Conservation (phyloP, 2,113 vertebrate species). For the Marmota monax region DNA sequence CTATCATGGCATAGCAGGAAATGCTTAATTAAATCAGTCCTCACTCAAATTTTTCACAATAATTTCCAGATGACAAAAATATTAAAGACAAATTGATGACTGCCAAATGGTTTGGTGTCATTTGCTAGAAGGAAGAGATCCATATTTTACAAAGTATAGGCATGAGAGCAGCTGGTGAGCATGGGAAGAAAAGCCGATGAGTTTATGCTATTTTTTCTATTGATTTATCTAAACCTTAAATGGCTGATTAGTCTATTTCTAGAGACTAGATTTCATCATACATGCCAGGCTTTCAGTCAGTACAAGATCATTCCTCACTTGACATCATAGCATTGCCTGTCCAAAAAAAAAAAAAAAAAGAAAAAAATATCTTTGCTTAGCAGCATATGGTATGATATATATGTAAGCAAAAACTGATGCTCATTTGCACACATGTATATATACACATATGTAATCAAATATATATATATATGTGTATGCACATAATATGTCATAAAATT, state of each 20-base stretch:
- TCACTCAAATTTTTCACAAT: constrained; percentile 87
- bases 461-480: neutral
- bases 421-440: neutral
- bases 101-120: constrained; percentile 87
- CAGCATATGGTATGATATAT: too few relatives aligned
- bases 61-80: constrained; percentile 89
- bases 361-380: neutral
- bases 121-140: constrained; percentile 85
- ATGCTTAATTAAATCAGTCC: constrained; percentile 90
- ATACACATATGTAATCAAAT: neutral
- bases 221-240: constrained; percentile 85
- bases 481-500: neutral
- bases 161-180: constrained; percentile 84
- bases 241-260: constrained; percentile 82
- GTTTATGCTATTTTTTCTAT: constrained; percentile 82
- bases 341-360: constrained; percentile 6
- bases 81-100: constrained; percentile 89
- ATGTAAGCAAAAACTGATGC: neutral
- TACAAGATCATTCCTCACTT: constrained; percentile 67
- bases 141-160: constrained; percentile 86
- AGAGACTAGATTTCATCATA: constrained; percentile 79
- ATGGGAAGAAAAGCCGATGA: constrained; percentile 82
- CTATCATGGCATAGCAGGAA: constrained; percentile 89
- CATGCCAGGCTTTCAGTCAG: constrained; percentile 48
- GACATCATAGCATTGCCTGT: constrained; percentile 19